Evolutionary conservation across 2,797 vertebrate genomes (phyloP).

Genomic region (Enteromius thamalakanensis): DNA sequence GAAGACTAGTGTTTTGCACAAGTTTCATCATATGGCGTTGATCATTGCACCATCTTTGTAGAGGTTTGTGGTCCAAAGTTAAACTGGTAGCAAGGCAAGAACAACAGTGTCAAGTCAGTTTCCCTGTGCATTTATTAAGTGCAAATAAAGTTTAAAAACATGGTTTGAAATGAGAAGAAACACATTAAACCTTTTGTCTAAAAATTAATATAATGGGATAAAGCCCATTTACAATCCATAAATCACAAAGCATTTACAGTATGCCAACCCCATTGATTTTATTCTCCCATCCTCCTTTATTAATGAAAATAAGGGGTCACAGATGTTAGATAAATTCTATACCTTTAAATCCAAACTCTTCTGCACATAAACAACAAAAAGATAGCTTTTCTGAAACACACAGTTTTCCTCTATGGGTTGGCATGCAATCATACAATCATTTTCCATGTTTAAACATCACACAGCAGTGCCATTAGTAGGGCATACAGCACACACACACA

Average conservation of each 20-base stretch:
- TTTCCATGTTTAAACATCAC: constrained; percentile 15
- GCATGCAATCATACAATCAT: constrained; percentile 26
- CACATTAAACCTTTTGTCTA: constrained; percentile 43
- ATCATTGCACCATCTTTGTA: background rate
- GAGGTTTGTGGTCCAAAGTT: background rate
- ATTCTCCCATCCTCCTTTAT: constrained; percentile 66
- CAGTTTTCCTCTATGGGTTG: constrained; percentile 2
- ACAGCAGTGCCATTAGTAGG: constrained; percentile 4
- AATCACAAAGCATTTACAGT: constrained; percentile 68
- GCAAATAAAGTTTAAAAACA: constrained; percentile 76
- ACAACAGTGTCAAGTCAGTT: background rate
- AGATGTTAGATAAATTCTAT: constrained; percentile 21
- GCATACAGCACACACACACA: background rate
- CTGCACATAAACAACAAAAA: constrained; percentile 33
- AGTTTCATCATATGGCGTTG: constrained; percentile 13
- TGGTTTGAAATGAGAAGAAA: constrained; percentile 59
- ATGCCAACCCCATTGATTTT: constrained; percentile 64
- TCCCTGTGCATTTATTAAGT: constrained; percentile 64
- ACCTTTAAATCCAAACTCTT: constrained; percentile 31
- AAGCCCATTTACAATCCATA: constrained; percentile 48
- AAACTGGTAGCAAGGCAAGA: background rate
- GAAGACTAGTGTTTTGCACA: background rate
- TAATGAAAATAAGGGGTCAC: constrained; percentile 35
- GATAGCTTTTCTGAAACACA: constrained; percentile 29
- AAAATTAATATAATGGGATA: constrained; percentile 51